Evolutionary conservation across 2,797 vertebrate species (phyloP).

Genomic region (Leptatherina wallacei): DNA sequence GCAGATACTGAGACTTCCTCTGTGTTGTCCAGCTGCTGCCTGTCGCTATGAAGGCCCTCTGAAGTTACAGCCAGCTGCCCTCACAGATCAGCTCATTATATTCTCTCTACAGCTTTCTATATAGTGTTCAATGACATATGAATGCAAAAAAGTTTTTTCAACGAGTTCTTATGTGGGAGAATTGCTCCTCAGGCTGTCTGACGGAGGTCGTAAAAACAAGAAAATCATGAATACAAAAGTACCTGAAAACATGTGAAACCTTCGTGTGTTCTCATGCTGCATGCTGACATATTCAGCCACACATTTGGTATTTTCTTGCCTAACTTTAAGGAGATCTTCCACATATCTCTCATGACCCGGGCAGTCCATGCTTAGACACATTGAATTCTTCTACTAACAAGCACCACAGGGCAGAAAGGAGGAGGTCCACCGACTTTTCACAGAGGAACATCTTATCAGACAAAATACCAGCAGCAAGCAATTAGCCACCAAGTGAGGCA

Average conservation of each 20-base stretch:
- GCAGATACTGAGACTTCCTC: constrained; percentile 65
- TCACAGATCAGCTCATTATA: constrained; percentile 40
- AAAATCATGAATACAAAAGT: background rate
- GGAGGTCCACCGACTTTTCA: constrained; percentile 44
- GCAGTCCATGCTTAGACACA: constrained; percentile 43
- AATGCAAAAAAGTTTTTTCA: constrained; percentile 5
- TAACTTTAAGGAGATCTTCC: constrained; percentile 32
- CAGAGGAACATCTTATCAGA: constrained; percentile 60
- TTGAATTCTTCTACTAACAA: constrained; percentile 71
- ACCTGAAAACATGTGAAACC: background rate
- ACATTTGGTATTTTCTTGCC: constrained; percentile 7
- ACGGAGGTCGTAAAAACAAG: background rate
- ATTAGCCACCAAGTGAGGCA: constrained; percentile 34
- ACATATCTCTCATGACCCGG: constrained; percentile 55
- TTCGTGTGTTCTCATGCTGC: constrained; percentile 9
- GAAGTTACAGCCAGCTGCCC: constrained; percentile 68
- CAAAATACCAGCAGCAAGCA: constrained; percentile 46
- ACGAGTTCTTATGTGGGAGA: background rate
- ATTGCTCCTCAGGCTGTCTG: background rate
- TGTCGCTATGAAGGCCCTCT: constrained; percentile 55
- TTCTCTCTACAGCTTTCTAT: constrained; percentile 21
- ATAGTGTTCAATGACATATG: constrained; percentile 26
- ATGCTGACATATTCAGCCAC: constrained; percentile 5
- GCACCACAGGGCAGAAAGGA: constrained; percentile 49
- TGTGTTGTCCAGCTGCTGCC: constrained; percentile 72